Conservation (phyloP, 2,797 vertebrate species). For the Glyptemys insculpta region DNA sequence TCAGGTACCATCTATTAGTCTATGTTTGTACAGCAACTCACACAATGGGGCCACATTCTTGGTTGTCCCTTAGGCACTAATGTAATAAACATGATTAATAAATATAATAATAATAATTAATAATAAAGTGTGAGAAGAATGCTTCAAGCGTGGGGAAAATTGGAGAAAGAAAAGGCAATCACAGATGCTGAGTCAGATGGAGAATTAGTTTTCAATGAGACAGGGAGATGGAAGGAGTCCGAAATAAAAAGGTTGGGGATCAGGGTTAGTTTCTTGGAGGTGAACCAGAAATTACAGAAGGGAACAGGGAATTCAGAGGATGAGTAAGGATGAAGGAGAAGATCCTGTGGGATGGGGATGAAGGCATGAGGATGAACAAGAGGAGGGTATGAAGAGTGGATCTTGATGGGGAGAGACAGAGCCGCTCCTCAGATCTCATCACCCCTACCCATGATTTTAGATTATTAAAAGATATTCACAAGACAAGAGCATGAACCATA, state of each 20-base stretch:
- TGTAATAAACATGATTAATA: background rate
- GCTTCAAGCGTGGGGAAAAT: background rate
- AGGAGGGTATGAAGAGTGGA: background rate
- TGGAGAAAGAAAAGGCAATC: background rate
- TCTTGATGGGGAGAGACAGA: background rate
- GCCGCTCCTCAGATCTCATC: background rate
- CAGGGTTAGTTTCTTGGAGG: background rate
- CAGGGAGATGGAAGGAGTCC: no score
- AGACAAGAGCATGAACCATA: background rate
- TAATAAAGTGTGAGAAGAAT: background rate
- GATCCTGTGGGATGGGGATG: background rate
- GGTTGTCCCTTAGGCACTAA: background rate
- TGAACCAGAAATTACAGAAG: background rate
- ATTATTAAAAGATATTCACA: background rate
- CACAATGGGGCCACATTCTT: background rate
- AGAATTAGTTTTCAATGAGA: background rate
- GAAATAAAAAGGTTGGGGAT: background rate
- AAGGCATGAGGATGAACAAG: background rate
- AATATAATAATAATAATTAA: background rate
- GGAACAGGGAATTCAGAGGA: background rate
- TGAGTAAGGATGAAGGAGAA: background rate
- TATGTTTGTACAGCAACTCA: background rate
- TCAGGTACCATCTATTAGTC: background rate
- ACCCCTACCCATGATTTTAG: background rate
- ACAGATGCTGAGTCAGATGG: background rate